These are phyloP conservation scores for Platycheirus rosarum DNA, from an alignment of 2,888 invertebrate species.

Conservation along the genomic window DNA sequence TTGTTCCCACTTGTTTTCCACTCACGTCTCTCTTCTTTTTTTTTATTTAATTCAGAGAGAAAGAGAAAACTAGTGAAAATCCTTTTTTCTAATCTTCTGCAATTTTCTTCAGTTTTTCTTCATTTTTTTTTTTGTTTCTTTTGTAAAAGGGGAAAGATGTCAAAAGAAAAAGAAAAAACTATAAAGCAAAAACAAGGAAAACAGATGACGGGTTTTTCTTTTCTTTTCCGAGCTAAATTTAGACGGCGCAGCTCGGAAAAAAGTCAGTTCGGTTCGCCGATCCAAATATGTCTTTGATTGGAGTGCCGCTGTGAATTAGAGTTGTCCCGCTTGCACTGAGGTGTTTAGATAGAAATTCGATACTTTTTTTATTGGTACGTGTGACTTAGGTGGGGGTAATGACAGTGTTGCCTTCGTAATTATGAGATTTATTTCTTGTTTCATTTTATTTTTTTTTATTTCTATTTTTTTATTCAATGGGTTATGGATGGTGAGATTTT, in stretches of 20 bases:
- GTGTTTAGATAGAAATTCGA: slow-evolving; percentile 81
- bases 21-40: slow-evolving; percentile 38
- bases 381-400: slow-evolving; percentile 52
- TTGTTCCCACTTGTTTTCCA: slow-evolving; percentile 61
- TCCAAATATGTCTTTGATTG: slow-evolving; percentile 83
- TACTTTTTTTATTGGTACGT: slow-evolving; percentile 77
- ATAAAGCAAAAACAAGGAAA: slow-evolving; percentile 39
- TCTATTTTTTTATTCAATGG: slow-evolving; percentile 28
- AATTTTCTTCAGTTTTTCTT: slow-evolving; percentile 23
- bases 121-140: neutral
- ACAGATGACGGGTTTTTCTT: slow-evolving; percentile 61
- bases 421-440: slow-evolving; percentile 18
- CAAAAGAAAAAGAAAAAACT: neutral
- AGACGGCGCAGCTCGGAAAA: slow-evolving; percentile 38
- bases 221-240: slow-evolving; percentile 54
- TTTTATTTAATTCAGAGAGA: slow-evolving; percentile 6
- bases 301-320: slow-evolving; percentile 75
- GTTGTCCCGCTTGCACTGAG: slow-evolving; percentile 80
- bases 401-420: slow-evolving; percentile 20
- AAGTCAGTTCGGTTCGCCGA: slow-evolving; percentile 74
- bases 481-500: slow-evolving; percentile 43
- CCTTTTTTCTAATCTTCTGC: slow-evolving; percentile 6
- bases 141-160: neutral
- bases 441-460: no score
- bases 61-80: slow-evolving; percentile 16